Evolutionary conservation across 2,888 invertebrate genomes (phyloP).

Genomic region (Trachelus tabidus): DNA sequence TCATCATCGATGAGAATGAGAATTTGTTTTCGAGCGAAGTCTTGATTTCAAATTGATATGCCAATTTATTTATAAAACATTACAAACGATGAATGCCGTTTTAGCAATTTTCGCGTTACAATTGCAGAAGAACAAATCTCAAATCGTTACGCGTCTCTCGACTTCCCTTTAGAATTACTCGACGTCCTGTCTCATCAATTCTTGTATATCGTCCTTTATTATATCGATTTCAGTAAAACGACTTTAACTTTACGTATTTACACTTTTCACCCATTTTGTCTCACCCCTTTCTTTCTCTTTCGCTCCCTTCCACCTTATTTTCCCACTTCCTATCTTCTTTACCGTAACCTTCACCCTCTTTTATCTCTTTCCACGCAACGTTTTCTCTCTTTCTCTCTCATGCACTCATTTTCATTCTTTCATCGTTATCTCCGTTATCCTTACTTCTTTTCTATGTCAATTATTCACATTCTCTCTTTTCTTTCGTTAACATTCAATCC

Average conservation of each 20-base stretch:
- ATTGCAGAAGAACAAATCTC: conserved; percentile 35
- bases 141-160: conserved; percentile 15
- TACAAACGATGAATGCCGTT: conserved; percentile 50
- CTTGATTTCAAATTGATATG: conserved; percentile 51
- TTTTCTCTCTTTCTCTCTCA: conserved; percentile 17
- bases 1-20: conserved; percentile 59
- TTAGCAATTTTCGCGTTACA: conserved; percentile 37
- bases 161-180: conserved; percentile 18
- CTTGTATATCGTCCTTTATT: conserved; percentile 21
- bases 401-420: conserved; percentile 18
- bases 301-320: background rate
- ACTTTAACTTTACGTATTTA: background rate
- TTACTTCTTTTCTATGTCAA: background rate
- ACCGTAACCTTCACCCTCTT: conserved; percentile 9
- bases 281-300: background rate
- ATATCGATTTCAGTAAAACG: background rate
- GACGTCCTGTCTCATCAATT: conserved; percentile 8
- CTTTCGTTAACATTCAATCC: background rate
- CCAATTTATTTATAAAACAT: conserved; percentile 58
- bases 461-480: background rate
- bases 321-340: background rate
- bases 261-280: background rate
- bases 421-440: background rate
- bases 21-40: conserved; percentile 35
- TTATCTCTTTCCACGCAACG: conserved; percentile 20